Conservation (phyloP, 2,888 invertebrate species). For the Clunio marinus region DNA sequence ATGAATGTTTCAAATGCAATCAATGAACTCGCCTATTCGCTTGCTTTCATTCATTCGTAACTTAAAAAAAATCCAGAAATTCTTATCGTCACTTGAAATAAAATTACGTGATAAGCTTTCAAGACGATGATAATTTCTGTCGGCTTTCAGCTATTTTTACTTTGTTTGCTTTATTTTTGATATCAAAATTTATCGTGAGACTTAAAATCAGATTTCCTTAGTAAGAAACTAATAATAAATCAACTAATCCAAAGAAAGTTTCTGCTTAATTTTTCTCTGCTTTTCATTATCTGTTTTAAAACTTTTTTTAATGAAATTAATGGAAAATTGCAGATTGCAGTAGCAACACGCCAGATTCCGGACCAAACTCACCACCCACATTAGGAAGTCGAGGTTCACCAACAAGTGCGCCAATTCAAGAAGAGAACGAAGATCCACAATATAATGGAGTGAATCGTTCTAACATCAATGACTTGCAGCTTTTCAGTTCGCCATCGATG, state of each 20-base stretch:
- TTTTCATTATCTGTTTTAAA: too few species aligned
- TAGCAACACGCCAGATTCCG: constrained; percentile 66
- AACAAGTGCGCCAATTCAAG: constrained; percentile 69
- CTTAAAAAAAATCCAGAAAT: neutral
- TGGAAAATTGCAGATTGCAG: constrained; percentile 56
- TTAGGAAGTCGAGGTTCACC: constrained; percentile 61
- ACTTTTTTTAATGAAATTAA: too few species aligned
- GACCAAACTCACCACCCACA: constrained; percentile 71
- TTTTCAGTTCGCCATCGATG: constrained; percentile 94
- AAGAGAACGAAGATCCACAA: constrained; percentile 70
- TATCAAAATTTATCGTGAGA: neutral
- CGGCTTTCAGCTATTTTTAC: neutral
- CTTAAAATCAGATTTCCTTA: too few species aligned
- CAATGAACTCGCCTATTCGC: neutral
- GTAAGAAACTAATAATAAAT: too few species aligned
- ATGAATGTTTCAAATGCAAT: neutral
- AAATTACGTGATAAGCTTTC: neutral
- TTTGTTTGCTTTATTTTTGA: neutral
- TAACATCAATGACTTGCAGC: constrained; percentile 67
- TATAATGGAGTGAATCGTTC: constrained; percentile 61
- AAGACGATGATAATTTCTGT: neutral
- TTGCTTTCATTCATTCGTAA: neutral
- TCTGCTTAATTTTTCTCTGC: too few species aligned
- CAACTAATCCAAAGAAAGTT: too few species aligned
- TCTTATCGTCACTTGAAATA: neutral